These are phyloP conservation scores for Hirudinaria manillensis DNA, from an alignment of 2,888 invertebrate genomes.

Conservation along the genomic window DNA sequence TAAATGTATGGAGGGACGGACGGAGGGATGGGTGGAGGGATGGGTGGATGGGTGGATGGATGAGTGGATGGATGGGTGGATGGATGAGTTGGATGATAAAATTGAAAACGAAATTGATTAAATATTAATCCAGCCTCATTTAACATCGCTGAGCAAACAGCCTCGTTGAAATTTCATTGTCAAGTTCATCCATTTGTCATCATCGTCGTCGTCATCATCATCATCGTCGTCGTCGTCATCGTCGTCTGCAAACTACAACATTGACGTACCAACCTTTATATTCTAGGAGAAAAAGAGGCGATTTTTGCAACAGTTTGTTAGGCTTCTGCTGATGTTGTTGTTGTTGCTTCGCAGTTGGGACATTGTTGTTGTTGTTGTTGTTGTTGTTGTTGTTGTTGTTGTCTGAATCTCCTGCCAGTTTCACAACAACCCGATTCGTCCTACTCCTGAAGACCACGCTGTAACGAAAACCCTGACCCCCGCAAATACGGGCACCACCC, in stretches of 20 bases:
- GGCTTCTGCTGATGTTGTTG: background rate
- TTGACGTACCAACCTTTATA: constrained; percentile 4
- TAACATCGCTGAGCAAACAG: too few relatives aligned
- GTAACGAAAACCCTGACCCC: background rate
- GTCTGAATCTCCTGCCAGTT: background rate
- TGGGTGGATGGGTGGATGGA: too few relatives aligned
- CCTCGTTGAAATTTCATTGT: too few relatives aligned
- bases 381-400: background rate
- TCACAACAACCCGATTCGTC: constrained; percentile 7
- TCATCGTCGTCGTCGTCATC: background rate
- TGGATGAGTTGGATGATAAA: too few relatives aligned
- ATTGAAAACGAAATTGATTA: background rate
- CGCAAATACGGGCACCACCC: background rate
- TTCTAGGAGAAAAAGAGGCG: background rate
- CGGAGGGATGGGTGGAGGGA: background rate
- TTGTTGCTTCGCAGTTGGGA: background rate
- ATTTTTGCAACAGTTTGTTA: background rate
- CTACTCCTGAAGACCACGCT: constrained; percentile 16
- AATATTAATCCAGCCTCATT: too few relatives aligned
- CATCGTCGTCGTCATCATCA: background rate
- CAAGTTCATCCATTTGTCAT: too few relatives aligned
- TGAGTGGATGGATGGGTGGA: too few relatives aligned
- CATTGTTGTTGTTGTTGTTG: background rate
- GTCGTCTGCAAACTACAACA: background rate
- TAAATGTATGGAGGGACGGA: too few relatives aligned